These are phyloP conservation scores for Yponomeuta evonymella DNA, from an alignment of 2,888 invertebrate genomes.

Conservation along the genomic window DNA sequence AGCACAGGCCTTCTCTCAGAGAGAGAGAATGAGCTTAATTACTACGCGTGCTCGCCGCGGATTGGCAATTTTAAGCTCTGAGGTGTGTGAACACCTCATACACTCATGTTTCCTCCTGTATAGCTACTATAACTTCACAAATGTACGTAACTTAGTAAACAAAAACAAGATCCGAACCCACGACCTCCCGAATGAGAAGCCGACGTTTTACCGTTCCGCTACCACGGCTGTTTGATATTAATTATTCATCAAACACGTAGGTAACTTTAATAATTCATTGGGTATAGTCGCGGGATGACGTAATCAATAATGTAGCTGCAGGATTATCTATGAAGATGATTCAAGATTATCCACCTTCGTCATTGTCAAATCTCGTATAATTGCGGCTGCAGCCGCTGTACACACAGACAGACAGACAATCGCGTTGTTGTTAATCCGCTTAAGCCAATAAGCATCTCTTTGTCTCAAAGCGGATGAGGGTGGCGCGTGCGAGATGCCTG, in stretches of 20 bases:
- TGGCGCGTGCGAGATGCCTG: neutral
- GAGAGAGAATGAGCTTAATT: too few species aligned
- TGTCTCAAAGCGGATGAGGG: constrained; percentile 8
- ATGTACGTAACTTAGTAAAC: too few species aligned
- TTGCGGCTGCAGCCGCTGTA: neutral
- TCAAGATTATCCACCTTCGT: neutral
- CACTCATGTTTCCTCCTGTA: too few species aligned
- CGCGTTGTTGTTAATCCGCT: constrained; percentile 10
- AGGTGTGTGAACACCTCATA: too few species aligned
- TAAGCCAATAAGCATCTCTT: constrained; percentile 6
- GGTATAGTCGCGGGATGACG: neutral
- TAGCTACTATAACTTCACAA: too few species aligned
- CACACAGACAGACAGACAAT: neutral
- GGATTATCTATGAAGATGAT: neutral
- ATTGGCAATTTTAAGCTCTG: too few species aligned
- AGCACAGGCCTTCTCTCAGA: too few species aligned
- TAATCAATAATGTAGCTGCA: neutral
- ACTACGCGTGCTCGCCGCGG: too few species aligned
- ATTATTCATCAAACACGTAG: neutral
- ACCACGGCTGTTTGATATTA: too few species aligned
- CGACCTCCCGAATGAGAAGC: too few species aligned
- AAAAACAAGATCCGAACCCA: too few species aligned
- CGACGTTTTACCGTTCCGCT: too few species aligned
- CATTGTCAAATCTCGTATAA: neutral
- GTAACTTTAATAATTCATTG: neutral